Evolutionary conservation across 2,888 invertebrate species (phyloP).

Genomic region (Cephus spinipes): DNA sequence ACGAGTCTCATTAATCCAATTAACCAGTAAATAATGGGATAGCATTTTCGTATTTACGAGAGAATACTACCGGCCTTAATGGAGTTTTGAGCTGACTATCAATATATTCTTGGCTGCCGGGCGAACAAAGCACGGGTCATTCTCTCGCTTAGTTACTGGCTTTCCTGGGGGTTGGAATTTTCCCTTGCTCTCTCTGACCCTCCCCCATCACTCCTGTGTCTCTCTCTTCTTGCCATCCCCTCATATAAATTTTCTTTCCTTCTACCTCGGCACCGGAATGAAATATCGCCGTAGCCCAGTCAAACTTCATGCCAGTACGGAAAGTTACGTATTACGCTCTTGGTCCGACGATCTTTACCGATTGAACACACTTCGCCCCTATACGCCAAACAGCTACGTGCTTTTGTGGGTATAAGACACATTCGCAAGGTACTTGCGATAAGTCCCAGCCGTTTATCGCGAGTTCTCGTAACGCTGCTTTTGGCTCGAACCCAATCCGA

Average conservation of each 20-base stretch:
- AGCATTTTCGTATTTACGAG: constrained; percentile 67
- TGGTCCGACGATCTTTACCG: background rate
- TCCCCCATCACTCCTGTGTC: background rate
- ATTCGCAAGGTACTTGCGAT: constrained; percentile 20
- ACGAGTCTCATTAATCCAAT: constrained; percentile 68
- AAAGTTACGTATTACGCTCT: background rate
- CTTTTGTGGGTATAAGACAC: background rate
- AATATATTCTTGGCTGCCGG: constrained; percentile 59
- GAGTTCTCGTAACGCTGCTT: constrained; percentile 6
- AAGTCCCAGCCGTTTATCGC: constrained; percentile 7
- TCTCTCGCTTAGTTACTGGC: constrained; percentile 61
- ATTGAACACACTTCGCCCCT: background rate
- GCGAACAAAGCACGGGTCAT: constrained; percentile 63
- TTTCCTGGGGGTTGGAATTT: constrained; percentile 15
- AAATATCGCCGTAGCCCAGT: background rate
- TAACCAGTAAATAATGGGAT: constrained; percentile 67
- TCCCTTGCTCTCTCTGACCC: constrained; percentile 12
- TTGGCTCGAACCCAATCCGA: constrained; percentile 10
- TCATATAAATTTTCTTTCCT: constrained; percentile 9
- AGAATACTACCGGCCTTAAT: constrained; percentile 63
- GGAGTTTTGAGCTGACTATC: constrained; percentile 67
- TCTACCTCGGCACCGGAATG: background rate
- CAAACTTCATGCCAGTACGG: background rate
- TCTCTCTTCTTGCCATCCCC: constrained; percentile 9
- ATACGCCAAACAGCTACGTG: background rate